Base-by-base conservation (phyloP, 2,888 invertebrate genomes). In the Tromatobia lineatoria region DNA sequence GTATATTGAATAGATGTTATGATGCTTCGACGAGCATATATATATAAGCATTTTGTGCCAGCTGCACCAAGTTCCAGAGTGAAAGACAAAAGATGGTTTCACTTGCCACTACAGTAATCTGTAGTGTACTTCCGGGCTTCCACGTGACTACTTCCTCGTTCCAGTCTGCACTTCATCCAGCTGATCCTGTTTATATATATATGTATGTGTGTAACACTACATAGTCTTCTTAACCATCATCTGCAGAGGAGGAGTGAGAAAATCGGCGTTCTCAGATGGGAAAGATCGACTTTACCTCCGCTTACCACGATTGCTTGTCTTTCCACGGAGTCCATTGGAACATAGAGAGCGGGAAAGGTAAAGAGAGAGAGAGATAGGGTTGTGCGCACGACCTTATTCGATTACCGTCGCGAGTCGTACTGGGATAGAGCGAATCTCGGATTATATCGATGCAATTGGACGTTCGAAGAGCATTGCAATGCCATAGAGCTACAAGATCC, bases 401-500 rank as follows among this genome's bases (percentile, higher is more conserved):
- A 85, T 85, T 85, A 85, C 79, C 75, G 64, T 71, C 66, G 61
- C 75, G 45, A 79, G 74, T 11, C 59, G 23, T 57, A 52, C 57
- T 34, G 42, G 74, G 57, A 13, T 38, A 13, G 8, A 57, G 47
- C 18, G 81, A 70, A 78, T 75, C 74, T 75, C 42, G 75, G 78
- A 82, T 85, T 79, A 85, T 85, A 79, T 81, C 82, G 82, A 82
- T 79, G 74, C 85, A 76, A 85, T 85, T 82, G 75, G 67, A 76
- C 78, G 78, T 75, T 81, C 78, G 80, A 75, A 66, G 79, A 73
- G 71, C 70, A 85, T 67, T 45, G 71, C 78, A 52, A 84, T 78
- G 47, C 34, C 66, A 47, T 52, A 34, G 25, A 69, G 59, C 45
- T 20, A 47, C 38, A n/a, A 67, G 59, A 69, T 69, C 59, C 59